phyloP scores from a whole-genome alignment of 1,140 invertebrate species.

The Drosophila prosaltans region DNA sequence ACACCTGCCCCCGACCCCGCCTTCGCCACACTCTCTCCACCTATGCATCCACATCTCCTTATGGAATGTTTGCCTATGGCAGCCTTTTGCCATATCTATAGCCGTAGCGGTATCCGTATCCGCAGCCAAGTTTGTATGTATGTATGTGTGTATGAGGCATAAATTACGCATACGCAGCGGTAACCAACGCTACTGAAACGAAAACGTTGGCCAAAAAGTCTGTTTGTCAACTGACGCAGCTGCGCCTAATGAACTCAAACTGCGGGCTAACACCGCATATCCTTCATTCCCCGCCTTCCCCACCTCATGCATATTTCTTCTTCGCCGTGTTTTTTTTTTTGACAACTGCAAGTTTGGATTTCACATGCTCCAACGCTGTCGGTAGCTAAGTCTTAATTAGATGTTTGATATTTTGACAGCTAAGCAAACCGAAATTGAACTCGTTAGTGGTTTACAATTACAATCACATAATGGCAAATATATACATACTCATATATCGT shows the following conservation, averaged over 20 bases:
- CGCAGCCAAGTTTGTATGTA: slow-evolving; percentile 10
- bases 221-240: slow-evolving; percentile 60
- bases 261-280: slow-evolving; percentile 38
- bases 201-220: slow-evolving; percentile 58
- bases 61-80: slow-evolving; percentile 43
- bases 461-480: neutral
- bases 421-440: slow-evolving; percentile 43
- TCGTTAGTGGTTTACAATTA: slow-evolving; percentile 64
- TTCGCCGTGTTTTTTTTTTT: slow-evolving; percentile 35
- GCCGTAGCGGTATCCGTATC: slow-evolving; percentile 9
- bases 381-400: slow-evolving; percentile 61
- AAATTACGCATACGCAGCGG: slow-evolving; percentile 78
- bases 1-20: slow-evolving; percentile 54
- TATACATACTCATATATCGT: neutral
- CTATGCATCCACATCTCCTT: slow-evolving; percentile 14
- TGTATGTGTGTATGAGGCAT: slow-evolving; percentile 40
- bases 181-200: slow-evolving; percentile 38
- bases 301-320: slow-evolving; percentile 8
- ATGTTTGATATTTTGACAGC: slow-evolving; percentile 62
- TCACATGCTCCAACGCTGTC: slow-evolving; percentile 26
- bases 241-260: slow-evolving; percentile 69
- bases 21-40: neutral
- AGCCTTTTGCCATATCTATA: slow-evolving; percentile 10
- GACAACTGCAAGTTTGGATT: slow-evolving; percentile 23
- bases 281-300: slow-evolving; percentile 10